Evolutionary conservation across 2,888 invertebrate genomes (phyloP).

Genomic region (Synergus umbraculus): DNA sequence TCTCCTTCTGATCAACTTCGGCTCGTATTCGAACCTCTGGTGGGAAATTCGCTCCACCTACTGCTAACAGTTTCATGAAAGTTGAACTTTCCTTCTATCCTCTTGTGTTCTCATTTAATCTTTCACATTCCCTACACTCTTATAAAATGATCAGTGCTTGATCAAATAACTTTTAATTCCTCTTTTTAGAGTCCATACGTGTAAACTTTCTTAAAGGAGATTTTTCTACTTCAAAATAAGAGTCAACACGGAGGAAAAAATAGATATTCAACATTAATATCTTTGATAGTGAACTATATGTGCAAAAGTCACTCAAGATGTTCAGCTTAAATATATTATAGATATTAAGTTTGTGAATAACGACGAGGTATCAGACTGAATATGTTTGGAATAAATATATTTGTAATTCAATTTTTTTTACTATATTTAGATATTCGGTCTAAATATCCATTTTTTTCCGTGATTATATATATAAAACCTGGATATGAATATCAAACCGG

Average conservation of each 20-base stretch:
- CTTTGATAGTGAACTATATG: too few relatives aligned
- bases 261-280: too few relatives aligned
- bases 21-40: constrained; percentile 30
- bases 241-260: not conserved
- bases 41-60: constrained; percentile 29
- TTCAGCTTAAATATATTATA: too few relatives aligned
- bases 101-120: not conserved
- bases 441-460: not conserved
- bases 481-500: constrained; percentile 18
- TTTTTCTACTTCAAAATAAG: not conserved
- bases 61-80: constrained; percentile 23
- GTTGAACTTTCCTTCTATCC: constrained; percentile 21
- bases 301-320: too few relatives aligned
- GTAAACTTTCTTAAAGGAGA: not conserved
- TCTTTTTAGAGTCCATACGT: too few relatives aligned
- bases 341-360: too few relatives aligned
- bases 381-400: too few relatives aligned
- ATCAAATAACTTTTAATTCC: not conserved
- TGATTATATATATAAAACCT: constrained; percentile 4
- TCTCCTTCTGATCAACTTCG: constrained; percentile 31
- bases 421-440: too few relatives aligned
- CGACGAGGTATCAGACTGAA: too few relatives aligned
- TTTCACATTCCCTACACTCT: not conserved
- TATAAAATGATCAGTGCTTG: not conserved
- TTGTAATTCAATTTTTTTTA: too few relatives aligned